Evolutionary conservation across 1,140 invertebrate species (phyloP).

Genomic region (Saccostrea glomerata): DNA sequence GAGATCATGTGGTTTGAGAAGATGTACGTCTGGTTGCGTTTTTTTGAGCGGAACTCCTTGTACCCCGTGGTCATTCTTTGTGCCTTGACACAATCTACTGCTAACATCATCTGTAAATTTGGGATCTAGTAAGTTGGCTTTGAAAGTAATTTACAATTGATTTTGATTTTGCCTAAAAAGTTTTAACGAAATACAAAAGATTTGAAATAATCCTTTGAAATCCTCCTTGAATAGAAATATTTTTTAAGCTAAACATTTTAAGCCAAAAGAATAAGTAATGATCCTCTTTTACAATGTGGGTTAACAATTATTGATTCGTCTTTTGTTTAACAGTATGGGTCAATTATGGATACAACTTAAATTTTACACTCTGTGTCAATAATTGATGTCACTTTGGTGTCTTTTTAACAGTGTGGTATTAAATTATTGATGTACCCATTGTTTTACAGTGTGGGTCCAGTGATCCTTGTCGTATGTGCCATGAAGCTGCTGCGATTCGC

Average conservation of each 20-base stretch:
- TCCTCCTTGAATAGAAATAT: no score
- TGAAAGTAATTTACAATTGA: no score
- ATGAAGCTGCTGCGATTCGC: conserved; percentile 93
- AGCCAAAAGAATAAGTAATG: no score
- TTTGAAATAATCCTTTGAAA: no score
- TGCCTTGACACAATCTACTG: conserved; percentile 91
- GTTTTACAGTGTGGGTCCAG: conserved; percentile 84
- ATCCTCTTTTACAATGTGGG: no score
- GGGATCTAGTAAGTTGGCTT: conserved; percentile 82
- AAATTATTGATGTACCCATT: background rate
- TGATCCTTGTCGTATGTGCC: conserved; percentile 92
- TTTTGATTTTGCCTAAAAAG: no score
- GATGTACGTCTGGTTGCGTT: conserved; percentile 93
- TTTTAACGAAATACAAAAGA: no score
- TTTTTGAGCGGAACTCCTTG: conserved; percentile 94
- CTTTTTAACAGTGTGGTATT: background rate
- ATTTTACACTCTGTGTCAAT: background rate
- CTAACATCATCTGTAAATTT: conserved; percentile 87
- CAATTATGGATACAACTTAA: no score
- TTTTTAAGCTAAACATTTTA: no score
- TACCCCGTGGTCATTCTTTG: conserved; percentile 94
- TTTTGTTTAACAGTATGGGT: no score
- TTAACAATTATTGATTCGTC: no score
- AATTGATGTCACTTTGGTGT: background rate
- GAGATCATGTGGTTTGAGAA: conserved; percentile 87